Base-by-base conservation (phyloP, 2,113 vertebrate genomes). In the Psittacus erithacus region DNA sequence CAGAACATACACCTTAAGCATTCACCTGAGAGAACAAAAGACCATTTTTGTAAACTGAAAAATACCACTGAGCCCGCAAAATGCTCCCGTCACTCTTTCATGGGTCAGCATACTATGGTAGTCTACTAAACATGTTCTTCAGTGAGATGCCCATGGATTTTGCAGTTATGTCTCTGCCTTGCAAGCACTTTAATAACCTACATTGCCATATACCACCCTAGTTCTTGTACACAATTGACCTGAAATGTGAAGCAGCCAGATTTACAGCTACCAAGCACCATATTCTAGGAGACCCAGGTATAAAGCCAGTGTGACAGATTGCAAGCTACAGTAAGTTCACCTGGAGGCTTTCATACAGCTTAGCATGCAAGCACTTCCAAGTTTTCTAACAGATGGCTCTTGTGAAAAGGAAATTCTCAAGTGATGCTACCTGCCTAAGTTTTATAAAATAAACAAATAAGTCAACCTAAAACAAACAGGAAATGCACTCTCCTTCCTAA, bases 1-100 rank as follows among this genome's bases (percentile, higher is more conserved):
- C 99, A 99, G 97, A 99, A 99, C 99, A 99, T 99, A 93, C 99
- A 99, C 10, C 99, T 97, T 74, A 99, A 98, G 96, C 99, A 99
- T 98, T 99, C 99, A 96, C 99, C 99, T 99, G 87, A 67, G 38
- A 96, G 62, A 96, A 95, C 24, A 47, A 65, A 75, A 94, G 64
- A 43, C 35, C 43, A n/a, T 53, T 31, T n/a, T 17, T 9, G 18
- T 81, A 73, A 82, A 80, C 24, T 27, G 15, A 88, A 74, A 65
- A 41, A 24, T 8, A 23, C 70, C 18, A 47, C 9, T 47, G 39
- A 88, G 53, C 44, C 53, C n/a, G 41, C 10, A 4, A 94, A 79
- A 49, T 29, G 38, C 38, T 62, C 49, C 71, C 63, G 57, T 6
- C 9, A 38, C n/a, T 75, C 67, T 43, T 35, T 23, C 31, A 25